Conservation (phyloP, 2,797 vertebrate species). For the Tragopan temminckii region DNA sequence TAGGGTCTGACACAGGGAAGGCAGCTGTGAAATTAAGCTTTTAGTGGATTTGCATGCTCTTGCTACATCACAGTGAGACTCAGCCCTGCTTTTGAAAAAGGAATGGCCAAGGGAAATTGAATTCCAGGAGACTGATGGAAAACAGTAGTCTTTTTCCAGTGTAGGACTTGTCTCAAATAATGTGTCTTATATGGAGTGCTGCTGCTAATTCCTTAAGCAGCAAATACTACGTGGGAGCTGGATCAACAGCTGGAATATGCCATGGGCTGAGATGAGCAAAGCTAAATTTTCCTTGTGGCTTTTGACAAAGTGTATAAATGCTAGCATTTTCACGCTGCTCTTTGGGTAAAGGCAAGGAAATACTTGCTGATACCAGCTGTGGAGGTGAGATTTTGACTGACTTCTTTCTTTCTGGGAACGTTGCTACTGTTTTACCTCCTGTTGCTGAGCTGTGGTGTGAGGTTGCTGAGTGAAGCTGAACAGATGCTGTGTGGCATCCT, state of each 20-base stretch:
- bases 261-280: background rate
- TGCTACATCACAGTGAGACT: background rate
- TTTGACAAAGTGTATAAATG: background rate
- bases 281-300: background rate
- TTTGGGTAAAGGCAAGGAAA: background rate
- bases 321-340: background rate
- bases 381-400: background rate
- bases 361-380: background rate
- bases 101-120: background rate
- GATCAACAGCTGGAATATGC: background rate
- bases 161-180: background rate
- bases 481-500: constrained; percentile 19
- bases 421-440: background rate
- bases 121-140: background rate
- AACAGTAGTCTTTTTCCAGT: background rate
- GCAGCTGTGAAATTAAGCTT: background rate
- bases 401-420: background rate
- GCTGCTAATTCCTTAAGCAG: background rate
- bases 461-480: constrained; percentile 2
- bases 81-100: background rate
- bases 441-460: background rate
- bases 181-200: background rate
- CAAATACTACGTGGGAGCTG: background rate
- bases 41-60: background rate
- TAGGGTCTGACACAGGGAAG: background rate